phyloP scores from a whole-genome alignment of 2,113 vertebrate genomes.

The Seriola aureovittata region DNA sequence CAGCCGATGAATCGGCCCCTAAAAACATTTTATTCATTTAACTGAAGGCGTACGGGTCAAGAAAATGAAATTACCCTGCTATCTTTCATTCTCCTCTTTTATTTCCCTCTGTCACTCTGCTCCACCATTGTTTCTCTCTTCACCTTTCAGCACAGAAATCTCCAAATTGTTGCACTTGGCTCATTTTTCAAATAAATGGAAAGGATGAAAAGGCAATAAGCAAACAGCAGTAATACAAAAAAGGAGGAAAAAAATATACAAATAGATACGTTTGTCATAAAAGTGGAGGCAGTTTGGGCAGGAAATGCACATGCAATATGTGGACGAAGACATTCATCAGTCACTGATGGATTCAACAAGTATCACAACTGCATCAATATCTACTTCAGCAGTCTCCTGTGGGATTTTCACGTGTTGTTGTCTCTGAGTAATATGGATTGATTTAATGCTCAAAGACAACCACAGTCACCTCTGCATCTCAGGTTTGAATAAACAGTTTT shows the following conservation, averaged over 20 bases:
- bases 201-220: constrained; percentile 17
- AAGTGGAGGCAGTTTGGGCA: not conserved
- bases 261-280: not conserved
- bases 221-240: not conserved
- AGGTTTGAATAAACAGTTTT: not conserved
- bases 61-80: constrained; percentile 47
- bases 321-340: not conserved
- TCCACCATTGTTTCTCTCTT: not conserved
- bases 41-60: constrained; percentile 29
- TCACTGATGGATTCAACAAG: constrained; percentile 6
- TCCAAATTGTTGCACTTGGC: constrained; percentile 39
- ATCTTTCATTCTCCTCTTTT: constrained; percentile 39
- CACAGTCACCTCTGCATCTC: not conserved
- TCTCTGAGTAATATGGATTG: constrained; percentile 4
- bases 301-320: not conserved
- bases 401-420: not conserved
- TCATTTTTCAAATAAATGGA: constrained; percentile 15
- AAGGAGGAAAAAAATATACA: not conserved
- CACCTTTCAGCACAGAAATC: constrained; percentile 19
- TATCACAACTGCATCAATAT: constrained; percentile 13
- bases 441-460: not conserved
- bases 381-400: not conserved
- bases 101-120: constrained; percentile 8
- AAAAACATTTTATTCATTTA: constrained; percentile 50
- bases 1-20: constrained; percentile 18